A percentile compares a stretch with the other conserved stretches of the same genome.
phyloP scores from a whole-genome alignment of 2,113 vertebrate genomes.

The Columbina picui region DNA sequence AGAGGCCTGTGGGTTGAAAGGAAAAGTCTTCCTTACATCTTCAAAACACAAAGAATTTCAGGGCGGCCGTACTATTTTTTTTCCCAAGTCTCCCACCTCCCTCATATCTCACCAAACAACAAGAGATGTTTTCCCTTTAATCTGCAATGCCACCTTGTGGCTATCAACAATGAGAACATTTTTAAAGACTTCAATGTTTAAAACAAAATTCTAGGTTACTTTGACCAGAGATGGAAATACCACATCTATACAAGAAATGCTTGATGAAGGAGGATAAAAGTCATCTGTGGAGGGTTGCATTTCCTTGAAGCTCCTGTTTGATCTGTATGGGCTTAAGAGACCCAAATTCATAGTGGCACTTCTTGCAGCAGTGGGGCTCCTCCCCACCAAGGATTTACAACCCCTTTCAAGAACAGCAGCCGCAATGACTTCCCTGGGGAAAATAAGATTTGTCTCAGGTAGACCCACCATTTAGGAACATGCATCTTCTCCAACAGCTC shows the following conservation, averaged over 20 bases:
- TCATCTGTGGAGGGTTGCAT: background rate
- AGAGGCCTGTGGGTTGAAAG: background rate
- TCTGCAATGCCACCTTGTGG: conserved; percentile 83
- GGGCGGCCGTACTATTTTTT: background rate
- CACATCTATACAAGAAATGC: background rate
- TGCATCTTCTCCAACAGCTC: background rate
- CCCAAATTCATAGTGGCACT: background rate
- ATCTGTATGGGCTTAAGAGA: background rate
- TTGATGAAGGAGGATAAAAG: background rate
- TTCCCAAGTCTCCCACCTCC: background rate
- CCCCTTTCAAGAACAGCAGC: background rate
- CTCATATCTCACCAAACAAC: background rate
- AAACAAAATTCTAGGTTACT: background rate
- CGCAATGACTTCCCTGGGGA: background rate
- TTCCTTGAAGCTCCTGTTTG: background rate
- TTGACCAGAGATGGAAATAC: background rate
- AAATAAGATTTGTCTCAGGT: background rate
- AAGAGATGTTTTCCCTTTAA: conserved; percentile 72
- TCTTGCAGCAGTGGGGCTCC: background rate
- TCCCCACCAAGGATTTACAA: background rate
- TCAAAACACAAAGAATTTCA: background rate
- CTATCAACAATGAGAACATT: conserved; percentile 47
- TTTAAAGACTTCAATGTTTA: background rate
- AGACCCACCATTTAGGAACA: background rate
- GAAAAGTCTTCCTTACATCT: background rate